Percentiles rank a stretch among this genome's conserved stretches.
phyloP scores from a whole-genome alignment of 2,888 invertebrate species.

The Drosophila nr. perissopoda region DNA sequence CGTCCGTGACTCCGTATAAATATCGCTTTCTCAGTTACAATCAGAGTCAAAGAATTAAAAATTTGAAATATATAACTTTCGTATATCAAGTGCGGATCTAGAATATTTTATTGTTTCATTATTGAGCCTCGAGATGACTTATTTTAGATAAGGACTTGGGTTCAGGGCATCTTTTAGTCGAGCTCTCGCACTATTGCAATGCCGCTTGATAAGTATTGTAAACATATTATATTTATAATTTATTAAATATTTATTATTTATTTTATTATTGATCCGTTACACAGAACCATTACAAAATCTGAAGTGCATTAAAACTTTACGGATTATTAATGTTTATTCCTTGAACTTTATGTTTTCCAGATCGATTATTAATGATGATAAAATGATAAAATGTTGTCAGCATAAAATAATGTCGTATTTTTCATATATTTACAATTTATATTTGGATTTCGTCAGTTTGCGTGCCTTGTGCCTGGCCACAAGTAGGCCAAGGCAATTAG shows the following conservation, averaged over 20 bases:
- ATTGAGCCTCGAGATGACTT: rapidly evolving
- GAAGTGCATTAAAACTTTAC: not conserved
- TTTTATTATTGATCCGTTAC: not conserved
- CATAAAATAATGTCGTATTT: conserved; percentile 28
- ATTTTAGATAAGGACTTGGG: not conserved
- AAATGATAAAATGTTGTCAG: conserved; percentile 53
- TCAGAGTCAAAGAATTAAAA: not conserved
- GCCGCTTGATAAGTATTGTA: not conserved
- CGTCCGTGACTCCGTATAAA: not conserved
- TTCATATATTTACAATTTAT: conserved; percentile 58
- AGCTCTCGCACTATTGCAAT: not conserved
- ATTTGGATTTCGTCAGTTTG: conserved; percentile 44
- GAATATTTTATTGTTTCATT: not conserved
- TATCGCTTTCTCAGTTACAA: not conserved
- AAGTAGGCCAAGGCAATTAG: conserved; percentile 58
- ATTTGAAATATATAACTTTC: not conserved
- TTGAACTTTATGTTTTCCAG: not conserved
- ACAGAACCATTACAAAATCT: not conserved
- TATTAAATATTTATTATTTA: not conserved
- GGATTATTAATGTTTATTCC: not conserved
- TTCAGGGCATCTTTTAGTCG: not conserved
- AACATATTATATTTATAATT: not conserved
- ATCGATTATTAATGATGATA: conserved; percentile 38
- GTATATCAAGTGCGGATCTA: not conserved
- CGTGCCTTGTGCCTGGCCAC: conserved; percentile 45